These are phyloP conservation scores for Heliocidaris tuberculata DNA, from an alignment of 35 echinoderm and acorn worm genomes.

Conservation along the genomic window DNA sequence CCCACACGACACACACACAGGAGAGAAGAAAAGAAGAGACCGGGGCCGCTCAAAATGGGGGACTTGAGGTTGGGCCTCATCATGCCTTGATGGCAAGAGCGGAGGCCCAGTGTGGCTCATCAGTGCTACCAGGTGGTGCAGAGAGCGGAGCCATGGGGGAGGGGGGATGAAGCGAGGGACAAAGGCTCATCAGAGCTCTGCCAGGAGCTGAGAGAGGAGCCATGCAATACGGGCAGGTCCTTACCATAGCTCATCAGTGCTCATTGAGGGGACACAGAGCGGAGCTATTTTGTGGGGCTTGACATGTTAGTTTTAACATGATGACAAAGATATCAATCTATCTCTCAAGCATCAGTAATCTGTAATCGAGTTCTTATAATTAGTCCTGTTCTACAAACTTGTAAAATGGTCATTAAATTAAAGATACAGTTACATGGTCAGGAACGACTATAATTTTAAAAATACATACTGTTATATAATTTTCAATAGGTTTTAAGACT, in stretches of 20 bases:
- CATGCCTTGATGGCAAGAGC: slow-evolving; percentile 60
- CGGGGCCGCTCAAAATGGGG: slow-evolving; percentile 40
- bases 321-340: neutral
- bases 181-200: slow-evolving; percentile 53
- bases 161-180: neutral
- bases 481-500: too few species aligned
- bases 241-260: neutral
- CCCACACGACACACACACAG: slow-evolving; percentile 46
- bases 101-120: slow-evolving; percentile 70
- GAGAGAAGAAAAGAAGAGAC: slow-evolving; percentile 51
- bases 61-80: slow-evolving; percentile 74
- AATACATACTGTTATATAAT: too few species aligned
- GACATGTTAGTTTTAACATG: neutral
- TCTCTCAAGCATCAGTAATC: neutral
- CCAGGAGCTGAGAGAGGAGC: slow-evolving; percentile 54
- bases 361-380: neutral
- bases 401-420: neutral
- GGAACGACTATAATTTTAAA: too few species aligned
- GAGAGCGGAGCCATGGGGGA: slow-evolving; percentile 57
- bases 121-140: neutral
- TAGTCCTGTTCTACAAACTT: neutral
- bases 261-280: neutral
- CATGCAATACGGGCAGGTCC: neutral
- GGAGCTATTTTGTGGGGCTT: neutral
- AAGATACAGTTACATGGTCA: too few species aligned